These are phyloP conservation scores for Epicauta chinensis DNA, from an alignment of 1,140 invertebrate species.

Conservation along the genomic window DNA sequence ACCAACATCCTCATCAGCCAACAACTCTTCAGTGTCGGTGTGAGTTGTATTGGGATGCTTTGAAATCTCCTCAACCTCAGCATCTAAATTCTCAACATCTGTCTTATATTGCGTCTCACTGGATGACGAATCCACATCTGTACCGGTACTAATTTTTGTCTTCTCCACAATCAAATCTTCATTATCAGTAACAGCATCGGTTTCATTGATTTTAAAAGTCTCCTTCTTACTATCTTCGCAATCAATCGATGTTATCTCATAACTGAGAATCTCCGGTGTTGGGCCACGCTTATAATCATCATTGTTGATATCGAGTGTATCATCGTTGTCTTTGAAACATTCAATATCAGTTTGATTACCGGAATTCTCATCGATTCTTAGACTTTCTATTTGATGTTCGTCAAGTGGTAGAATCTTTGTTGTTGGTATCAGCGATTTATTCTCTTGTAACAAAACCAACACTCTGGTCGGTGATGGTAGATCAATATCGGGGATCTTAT, in stretches of 20 bases:
- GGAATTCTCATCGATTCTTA: slow-evolving; percentile 37
- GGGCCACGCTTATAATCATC: slow-evolving; percentile 8
- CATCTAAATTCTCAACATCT: slow-evolving; percentile 7
- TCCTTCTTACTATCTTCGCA: no score
- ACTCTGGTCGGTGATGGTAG: slow-evolving; percentile 45
- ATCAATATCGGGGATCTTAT: slow-evolving; percentile 28
- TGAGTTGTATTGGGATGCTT: slow-evolving; percentile 39
- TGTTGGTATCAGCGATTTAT: slow-evolving; percentile 43
- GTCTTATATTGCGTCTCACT: no score
- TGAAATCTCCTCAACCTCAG: background rate
- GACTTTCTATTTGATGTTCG: slow-evolving; percentile 38
- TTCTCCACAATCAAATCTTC: background rate
- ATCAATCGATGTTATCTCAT: background rate
- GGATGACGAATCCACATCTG: no score
- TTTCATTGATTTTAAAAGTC: no score
- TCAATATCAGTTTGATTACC: slow-evolving; percentile 44
- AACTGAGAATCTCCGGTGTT: slow-evolving; percentile 20
- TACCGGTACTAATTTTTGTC: background rate
- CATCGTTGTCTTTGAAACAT: slow-evolving; percentile 44
- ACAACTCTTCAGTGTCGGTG: slow-evolving; percentile 50
- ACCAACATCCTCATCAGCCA: slow-evolving; percentile 44
- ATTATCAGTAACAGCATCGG: background rate
- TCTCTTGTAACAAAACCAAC: slow-evolving; percentile 45
- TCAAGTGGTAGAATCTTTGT: slow-evolving; percentile 45
- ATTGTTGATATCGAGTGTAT: slow-evolving; percentile 12